Evolutionary conservation across 1,140 invertebrate genomes (phyloP).

Genomic region (Aphelinus atriplicis): DNA sequence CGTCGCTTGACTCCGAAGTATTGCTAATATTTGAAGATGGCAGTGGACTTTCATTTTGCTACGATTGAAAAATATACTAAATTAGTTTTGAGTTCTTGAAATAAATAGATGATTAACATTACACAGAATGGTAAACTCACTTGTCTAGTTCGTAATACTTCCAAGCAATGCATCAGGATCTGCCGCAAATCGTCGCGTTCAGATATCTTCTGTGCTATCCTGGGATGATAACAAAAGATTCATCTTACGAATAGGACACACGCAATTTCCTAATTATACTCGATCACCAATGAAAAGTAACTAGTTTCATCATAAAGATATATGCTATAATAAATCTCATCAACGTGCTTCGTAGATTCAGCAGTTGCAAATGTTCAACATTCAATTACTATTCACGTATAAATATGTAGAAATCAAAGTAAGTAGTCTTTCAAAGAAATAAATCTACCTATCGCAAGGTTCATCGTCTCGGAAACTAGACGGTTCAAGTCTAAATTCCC

Average conservation of each 20-base stretch:
- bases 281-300: too few species aligned
- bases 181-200: constrained; percentile 15
- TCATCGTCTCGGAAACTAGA: constrained; percentile 44
- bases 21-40: constrained; percentile 54
- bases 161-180: constrained; percentile 12
- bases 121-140: constrained; percentile 2
- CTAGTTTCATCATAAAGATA: too few species aligned
- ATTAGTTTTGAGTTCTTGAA: not conserved
- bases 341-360: too few species aligned
- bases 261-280: too few species aligned
- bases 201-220: constrained; percentile 12
- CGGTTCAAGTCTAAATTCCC: too few species aligned
- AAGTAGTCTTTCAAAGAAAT: not conserved
- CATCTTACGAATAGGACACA: too few species aligned
- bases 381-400: too few species aligned
- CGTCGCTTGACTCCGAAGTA: constrained; percentile 58
- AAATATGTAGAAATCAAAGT: too few species aligned
- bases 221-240: not conserved
- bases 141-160: constrained; percentile 5
- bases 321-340: too few species aligned
- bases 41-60: constrained; percentile 46
- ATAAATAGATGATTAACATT: not conserved
- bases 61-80: not conserved
- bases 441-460: constrained; percentile 39
- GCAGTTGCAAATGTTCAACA: too few species aligned